Percentiles rank a stretch among this genome's conserved stretches.
These are phyloP conservation scores for Pelobates cultripes DNA, from an alignment of 2,797 vertebrate genomes.

Conservation along the genomic window DNA sequence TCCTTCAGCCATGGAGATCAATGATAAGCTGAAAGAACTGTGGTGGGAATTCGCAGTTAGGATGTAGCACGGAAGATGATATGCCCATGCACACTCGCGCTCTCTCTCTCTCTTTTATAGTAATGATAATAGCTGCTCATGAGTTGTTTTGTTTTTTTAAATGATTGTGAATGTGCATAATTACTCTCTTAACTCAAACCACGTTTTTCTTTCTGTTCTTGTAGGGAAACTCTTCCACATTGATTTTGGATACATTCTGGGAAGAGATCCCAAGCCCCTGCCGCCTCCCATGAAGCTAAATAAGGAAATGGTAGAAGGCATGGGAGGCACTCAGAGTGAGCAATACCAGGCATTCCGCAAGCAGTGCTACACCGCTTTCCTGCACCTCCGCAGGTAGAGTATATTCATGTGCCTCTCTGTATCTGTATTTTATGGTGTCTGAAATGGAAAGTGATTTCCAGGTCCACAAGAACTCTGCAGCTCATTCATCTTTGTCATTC, in stretches of 20 bases:
- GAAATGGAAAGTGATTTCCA: no score
- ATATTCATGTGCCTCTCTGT: not conserved
- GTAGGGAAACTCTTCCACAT: conserved; percentile 97
- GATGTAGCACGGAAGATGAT: no score
- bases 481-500: not conserved
- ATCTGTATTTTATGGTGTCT: no score
- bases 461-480: not conserved
- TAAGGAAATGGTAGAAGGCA: conserved; percentile 98
- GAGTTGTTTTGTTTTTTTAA: no score
- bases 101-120: no score
- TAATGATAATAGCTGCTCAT: no score
- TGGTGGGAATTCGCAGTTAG: no score
- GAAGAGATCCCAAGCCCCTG: conserved; percentile 94
- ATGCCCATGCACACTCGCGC: no score
- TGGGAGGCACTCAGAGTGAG: conserved; percentile 97
- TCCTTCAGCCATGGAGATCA: no score
- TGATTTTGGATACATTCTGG: conserved; percentile 97
- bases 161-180: no score
- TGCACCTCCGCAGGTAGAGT: conserved; percentile 89
- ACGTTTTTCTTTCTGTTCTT: not conserved
- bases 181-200: no score
- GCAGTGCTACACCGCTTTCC: conserved; percentile 96
- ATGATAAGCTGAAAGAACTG: no score
- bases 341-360: conserved; percentile 98
- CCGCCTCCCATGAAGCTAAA: conserved; percentile 98